Evolutionary conservation across 1,140 invertebrate species (phyloP).

Genomic region (Drosophila orosa): DNA sequence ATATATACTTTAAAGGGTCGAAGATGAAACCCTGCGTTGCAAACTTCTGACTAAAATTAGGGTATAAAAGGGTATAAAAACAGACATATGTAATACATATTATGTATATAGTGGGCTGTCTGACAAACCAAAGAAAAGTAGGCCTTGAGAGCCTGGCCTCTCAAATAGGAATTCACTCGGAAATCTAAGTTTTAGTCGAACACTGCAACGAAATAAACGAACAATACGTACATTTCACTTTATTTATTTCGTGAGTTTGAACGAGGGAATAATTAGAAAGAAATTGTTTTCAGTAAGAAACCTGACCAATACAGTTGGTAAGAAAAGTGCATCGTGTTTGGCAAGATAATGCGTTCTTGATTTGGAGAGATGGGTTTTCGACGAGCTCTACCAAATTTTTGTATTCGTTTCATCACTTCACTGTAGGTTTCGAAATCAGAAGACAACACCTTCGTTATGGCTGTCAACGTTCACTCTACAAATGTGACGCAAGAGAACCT

Average conservation of each 20-base stretch:
- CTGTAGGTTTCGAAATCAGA: background rate
- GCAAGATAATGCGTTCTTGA: too few species aligned
- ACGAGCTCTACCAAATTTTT: rapidly evolving
- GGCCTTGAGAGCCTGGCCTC: background rate
- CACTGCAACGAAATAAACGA: background rate
- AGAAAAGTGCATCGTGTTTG: background rate
- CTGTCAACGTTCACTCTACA: conserved; percentile 99
- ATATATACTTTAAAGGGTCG: too few species aligned
- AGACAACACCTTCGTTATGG: conserved; percentile 86
- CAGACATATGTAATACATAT: too few species aligned
- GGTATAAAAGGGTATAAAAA: too few species aligned
- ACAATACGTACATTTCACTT: background rate
- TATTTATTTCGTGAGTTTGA: background rate
- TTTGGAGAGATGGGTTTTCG: background rate
- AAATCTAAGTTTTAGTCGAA: background rate
- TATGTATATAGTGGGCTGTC: background rate
- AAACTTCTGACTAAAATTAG: too few species aligned
- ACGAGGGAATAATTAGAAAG: background rate
- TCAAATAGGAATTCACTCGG: too few species aligned
- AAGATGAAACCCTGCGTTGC: too few species aligned
- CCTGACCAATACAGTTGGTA: background rate
- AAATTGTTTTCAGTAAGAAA: background rate
- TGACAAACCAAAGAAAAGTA: background rate
- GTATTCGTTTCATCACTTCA: background rate
- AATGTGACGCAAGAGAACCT: conserved; percentile 98